Evolutionary conservation across 2,888 invertebrate genomes (phyloP).

Genomic region (Lepeophtheirus nordmannii): DNA sequence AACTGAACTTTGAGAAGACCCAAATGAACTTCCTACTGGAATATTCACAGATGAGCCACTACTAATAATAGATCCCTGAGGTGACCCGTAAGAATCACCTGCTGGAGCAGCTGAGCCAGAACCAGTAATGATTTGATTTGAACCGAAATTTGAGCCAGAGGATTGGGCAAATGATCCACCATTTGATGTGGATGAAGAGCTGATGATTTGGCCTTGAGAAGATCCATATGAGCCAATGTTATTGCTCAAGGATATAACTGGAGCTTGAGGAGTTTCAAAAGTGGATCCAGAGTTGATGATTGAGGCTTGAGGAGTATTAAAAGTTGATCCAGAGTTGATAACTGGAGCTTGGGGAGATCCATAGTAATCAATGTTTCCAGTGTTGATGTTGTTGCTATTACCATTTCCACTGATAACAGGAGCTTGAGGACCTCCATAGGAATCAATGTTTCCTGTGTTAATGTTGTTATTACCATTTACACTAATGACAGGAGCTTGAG

Average conservation of each 20-base stretch:
- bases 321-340: not conserved
- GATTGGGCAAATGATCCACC: not conserved
- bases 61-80: not conserved
- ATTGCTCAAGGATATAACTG: not conserved
- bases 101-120: not conserved
- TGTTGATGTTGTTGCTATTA: not conserved
- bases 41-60: not conserved
- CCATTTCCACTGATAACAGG: not conserved
- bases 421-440: not conserved
- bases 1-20: not conserved
- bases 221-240: not conserved
- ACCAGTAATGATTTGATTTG: not conserved
- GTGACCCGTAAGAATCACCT: not conserved
- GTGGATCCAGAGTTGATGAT: not conserved
- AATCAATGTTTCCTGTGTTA: not conserved
- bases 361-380: not conserved
- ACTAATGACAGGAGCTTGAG: not conserved
- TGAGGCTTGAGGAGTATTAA: not conserved
- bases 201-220: not conserved
- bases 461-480: not conserved
- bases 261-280: not conserved
- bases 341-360: not conserved
- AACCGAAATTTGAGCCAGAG: not conserved
- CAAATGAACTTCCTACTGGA: too few relatives aligned
- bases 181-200: not conserved